Base-by-base conservation (phyloP, 2,888 invertebrate species). In the Criorhina ranunculi region DNA sequence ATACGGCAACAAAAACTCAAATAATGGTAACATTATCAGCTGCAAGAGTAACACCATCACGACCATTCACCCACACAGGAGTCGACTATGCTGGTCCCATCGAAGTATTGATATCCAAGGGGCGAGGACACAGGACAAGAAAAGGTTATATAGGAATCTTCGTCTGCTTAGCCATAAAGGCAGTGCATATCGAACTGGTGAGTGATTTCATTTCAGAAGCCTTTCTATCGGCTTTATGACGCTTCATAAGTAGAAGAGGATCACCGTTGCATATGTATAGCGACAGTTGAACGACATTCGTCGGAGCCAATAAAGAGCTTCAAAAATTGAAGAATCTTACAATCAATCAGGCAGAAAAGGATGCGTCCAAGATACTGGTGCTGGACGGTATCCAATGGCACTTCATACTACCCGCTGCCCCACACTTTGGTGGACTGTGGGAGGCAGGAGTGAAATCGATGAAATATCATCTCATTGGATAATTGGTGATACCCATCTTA, bases 341-440 rank as follows among this genome's bases (percentile, higher is more conserved):
- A n/a, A 57, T 55, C 24, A 51, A 37, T n/a, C 37, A 69, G 17
- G 51, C 9, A 24, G 42, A 31, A 42, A n/a, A 11, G 19, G 1
- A 55, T 24, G 37, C 35, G 7, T 29, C 49, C 19, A 53, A 12
- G 19, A 42, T 3, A 15, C 11, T 29, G 7, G 8, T 42, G 12
- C 11, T 15, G 24, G n/a, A n/a, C n/a, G n/a, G n/a, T n/a, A n/a
- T n/a, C n/a, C n/a, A n/a, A n/a, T n/a, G 90, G 89, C 81, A 89
- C 31, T 91, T 90, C 40, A 89, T 87, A 42, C 89, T 89, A 1
- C 88, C 89, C 2, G 49, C 60, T 8, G 69, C 88, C 12, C 88
- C 89, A 1, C 88, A 90, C 67, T 88, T 88, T 62, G 89, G 89
- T 5, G 90, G 89, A 3, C 46, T 89, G 0, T 89, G 88, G 88